These are phyloP conservation scores for Globodera ellingtonae DNA, from an alignment of 1,140 invertebrate genomes.

Conservation along the genomic window DNA sequence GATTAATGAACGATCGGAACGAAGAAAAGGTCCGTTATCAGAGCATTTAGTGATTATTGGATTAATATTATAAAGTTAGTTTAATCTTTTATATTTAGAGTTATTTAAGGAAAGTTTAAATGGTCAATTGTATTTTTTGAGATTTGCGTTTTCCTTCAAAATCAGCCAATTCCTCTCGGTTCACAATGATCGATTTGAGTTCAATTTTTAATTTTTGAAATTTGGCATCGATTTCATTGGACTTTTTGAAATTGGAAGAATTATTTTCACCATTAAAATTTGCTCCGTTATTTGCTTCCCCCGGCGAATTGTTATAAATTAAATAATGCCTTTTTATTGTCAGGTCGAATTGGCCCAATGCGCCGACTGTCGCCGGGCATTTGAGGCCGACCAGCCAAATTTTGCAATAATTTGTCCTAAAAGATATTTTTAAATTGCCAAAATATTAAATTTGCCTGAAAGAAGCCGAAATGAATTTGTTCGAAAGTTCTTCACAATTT, in stretches of 20 bases:
- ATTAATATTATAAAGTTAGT: too few relatives aligned
- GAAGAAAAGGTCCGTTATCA: too few relatives aligned
- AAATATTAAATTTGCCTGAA: background rate
- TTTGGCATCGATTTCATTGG: background rate
- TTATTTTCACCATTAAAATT: too few relatives aligned
- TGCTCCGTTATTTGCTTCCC: too few relatives aligned
- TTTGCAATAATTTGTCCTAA: background rate
- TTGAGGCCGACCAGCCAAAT: background rate
- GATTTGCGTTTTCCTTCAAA: background rate
- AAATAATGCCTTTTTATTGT: background rate
- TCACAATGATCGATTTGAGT: background rate
- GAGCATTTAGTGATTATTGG: too few relatives aligned
- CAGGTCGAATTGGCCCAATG: background rate
- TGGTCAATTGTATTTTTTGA: too few relatives aligned
- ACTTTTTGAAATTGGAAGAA: too few relatives aligned
- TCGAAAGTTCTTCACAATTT: background rate
- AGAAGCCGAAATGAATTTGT: background rate
- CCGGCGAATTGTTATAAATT: background rate
- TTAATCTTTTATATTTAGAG: too few relatives aligned
- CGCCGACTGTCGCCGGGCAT: background rate
- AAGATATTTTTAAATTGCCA: background rate
- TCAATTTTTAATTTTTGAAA: background rate
- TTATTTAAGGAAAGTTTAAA: too few relatives aligned
- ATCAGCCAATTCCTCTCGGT: background rate
- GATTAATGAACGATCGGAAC: too few relatives aligned